These are phyloP conservation scores for Melanotaenia maccullochi DNA, from an alignment of 2,797 vertebrate species.

Conservation along the genomic window DNA sequence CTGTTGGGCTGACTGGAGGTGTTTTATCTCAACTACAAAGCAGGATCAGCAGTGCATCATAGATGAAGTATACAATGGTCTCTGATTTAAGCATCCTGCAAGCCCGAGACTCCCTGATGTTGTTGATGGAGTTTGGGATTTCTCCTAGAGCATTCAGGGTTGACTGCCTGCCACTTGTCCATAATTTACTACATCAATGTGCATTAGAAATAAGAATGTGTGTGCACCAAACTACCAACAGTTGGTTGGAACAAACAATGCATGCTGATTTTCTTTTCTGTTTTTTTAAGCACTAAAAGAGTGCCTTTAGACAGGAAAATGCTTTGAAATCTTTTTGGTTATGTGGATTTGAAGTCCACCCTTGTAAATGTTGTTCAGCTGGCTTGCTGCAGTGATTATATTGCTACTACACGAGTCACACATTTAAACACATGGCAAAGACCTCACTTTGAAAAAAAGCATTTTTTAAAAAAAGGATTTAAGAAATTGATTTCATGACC, in stretches of 20 bases:
- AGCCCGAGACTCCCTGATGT: conserved; percentile 34
- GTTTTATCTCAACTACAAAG: conserved; percentile 34
- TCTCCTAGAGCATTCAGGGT: conserved; percentile 41
- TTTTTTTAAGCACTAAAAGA: neutral
- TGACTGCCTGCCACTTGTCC: conserved; percentile 38
- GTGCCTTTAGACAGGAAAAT: conserved; percentile 13
- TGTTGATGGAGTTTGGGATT: conserved; percentile 29
- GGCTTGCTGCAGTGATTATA: neutral
- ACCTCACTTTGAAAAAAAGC: neutral
- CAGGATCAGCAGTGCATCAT: conserved; percentile 12
- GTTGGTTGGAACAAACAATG: conserved; percentile 12
- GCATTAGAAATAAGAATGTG: conserved; percentile 20
- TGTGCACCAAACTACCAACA: conserved; percentile 5
- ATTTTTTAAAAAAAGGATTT: neutral
- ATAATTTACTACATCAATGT: conserved; percentile 56
- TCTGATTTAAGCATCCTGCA: conserved; percentile 36
- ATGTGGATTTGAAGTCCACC: conserved; percentile 8
- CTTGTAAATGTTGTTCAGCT: conserved; percentile 20
- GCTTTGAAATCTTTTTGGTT: conserved; percentile 29
- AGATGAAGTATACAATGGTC: conserved; percentile 2
- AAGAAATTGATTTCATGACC: neutral
- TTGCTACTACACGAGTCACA: conserved; percentile 2
- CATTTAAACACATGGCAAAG: conserved; percentile 2
- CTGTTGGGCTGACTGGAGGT: conserved; percentile 27
- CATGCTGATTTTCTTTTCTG: neutral